Percentiles rank a stretch among this genome's conserved stretches.
Evolutionary conservation across 2,113 vertebrate genomes (phyloP).

Genomic region (Cochlearius cochlearius): DNA sequence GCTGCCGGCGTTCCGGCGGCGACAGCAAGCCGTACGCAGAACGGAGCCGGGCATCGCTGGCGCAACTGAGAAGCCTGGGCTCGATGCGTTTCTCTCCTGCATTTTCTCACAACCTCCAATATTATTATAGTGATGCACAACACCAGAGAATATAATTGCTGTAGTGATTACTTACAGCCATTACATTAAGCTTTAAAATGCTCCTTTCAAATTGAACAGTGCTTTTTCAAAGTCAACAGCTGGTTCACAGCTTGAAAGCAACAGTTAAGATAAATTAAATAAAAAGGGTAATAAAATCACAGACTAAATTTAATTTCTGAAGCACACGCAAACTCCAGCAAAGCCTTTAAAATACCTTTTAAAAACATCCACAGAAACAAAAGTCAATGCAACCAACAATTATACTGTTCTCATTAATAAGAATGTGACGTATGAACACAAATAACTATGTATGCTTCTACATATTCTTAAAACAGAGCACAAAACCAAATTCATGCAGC

Average conservation of each 20-base stretch:
- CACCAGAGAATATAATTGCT: constrained; percentile 49
- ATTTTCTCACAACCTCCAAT: neutral
- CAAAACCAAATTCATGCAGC: neutral
- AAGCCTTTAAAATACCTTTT: constrained; percentile 64
- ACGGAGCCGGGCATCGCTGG: neutral
- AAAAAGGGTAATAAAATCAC: constrained; percentile 81
- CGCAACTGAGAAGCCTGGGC: neutral
- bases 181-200: constrained; percentile 76
- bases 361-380: constrained; percentile 63
- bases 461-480: neutral
- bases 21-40: neutral
- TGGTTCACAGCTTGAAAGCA: constrained; percentile 81
- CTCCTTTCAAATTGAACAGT: constrained; percentile 79
- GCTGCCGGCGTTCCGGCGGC: neutral
- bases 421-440: neutral
- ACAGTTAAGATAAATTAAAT: constrained; percentile 83
- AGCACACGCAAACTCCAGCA: constrained; percentile 59
- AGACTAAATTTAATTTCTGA: constrained; percentile 79
- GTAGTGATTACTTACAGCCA: constrained; percentile 75
- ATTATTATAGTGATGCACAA: neutral
- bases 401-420: constrained; percentile 3
- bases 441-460: neutral
- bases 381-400: constrained; percentile 55
- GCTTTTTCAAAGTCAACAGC: constrained; percentile 82
- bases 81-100: neutral